Base-by-base conservation (phyloP, 2,888 invertebrate genomes). In the Boloria selene region DNA sequence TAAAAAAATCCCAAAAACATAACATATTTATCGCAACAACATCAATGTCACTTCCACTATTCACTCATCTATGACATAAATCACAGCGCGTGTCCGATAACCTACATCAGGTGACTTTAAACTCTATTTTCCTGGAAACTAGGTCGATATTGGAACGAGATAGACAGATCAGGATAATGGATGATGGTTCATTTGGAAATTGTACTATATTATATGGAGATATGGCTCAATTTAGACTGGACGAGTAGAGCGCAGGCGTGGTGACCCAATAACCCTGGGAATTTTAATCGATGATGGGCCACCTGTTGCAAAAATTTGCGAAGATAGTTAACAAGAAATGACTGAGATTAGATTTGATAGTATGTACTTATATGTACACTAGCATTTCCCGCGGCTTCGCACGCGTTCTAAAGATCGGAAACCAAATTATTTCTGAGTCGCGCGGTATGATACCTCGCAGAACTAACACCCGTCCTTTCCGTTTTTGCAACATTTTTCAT, bases 1-100 rank as follows among this genome's bases (percentile, higher is more conserved):
- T n/a, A n/a, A n/a, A n/a, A n/a, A n/a, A n/a, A n/a, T 22, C 3
- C 22, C 22, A 22, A 22, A 3, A 22, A 22, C 22, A 22, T n/a
- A n/a, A n/a, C n/a, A n/a, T n/a, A 3, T 22, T 22, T 22, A 22
- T 22, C 22, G 22, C 22, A 22, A 22, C 22, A 2, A 3, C 22
- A 22, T 22, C 22, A 22, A 58, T 49, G 3, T 16, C 47, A 47
- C 16, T 17, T 47, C 26, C 31, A 58, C 47, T 45, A 44, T 44
- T 17, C 44, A 42, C 16, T 51, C 13, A 58, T 51, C 22, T 58
- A 50, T 49, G 58, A 17, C 16, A 58, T 26, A 58, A 58, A 58
- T 58, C 49, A 58, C 6, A 17, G 17, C 47, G 58, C 58, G 5
- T 31, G 58, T 58, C 26, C 58, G 47, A 13, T 58, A 47, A 58